Percentiles rank a stretch among this genome's conserved stretches.
These are phyloP conservation scores for Ferrisia virgata DNA, from an alignment of 2,888 invertebrate species.

Conservation along the genomic window DNA sequence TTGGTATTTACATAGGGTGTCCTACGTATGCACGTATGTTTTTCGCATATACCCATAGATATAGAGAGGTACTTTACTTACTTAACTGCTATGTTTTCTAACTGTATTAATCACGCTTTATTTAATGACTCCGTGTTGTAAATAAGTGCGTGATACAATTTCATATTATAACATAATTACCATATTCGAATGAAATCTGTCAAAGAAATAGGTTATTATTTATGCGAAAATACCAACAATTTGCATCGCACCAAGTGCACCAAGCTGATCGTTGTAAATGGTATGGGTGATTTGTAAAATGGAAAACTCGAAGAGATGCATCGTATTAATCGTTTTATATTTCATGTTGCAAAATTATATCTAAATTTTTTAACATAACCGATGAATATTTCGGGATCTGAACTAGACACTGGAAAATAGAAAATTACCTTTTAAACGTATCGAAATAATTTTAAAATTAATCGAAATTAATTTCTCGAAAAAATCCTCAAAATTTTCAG, in stretches of 20 bases:
- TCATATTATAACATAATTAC: slow-evolving; percentile 24
- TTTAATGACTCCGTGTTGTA: background rate
- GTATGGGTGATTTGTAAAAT: background rate
- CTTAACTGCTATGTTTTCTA: background rate
- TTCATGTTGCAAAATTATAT: background rate
- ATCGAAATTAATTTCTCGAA: too few relatives aligned
- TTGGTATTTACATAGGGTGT: too few relatives aligned
- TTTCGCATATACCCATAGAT: background rate
- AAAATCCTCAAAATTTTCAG: too few relatives aligned
- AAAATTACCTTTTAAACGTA: too few relatives aligned
- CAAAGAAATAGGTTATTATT: slow-evolving; percentile 31
- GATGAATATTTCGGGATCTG: background rate
- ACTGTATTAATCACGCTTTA: slow-evolving; percentile 16
- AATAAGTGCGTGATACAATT: slow-evolving; percentile 14
- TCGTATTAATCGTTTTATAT: background rate
- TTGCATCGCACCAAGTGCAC: background rate
- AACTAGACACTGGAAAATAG: too few relatives aligned
- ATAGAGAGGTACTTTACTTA: too few relatives aligned
- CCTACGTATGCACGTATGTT: background rate
- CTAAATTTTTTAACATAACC: background rate
- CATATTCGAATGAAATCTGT: background rate
- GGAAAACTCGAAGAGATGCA: background rate
- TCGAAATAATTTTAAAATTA: too few relatives aligned
- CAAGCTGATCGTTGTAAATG: background rate
- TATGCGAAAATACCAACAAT: background rate